Conservation (phyloP, 2,888 invertebrate species). For the Macrosoma leucophasiata region DNA sequence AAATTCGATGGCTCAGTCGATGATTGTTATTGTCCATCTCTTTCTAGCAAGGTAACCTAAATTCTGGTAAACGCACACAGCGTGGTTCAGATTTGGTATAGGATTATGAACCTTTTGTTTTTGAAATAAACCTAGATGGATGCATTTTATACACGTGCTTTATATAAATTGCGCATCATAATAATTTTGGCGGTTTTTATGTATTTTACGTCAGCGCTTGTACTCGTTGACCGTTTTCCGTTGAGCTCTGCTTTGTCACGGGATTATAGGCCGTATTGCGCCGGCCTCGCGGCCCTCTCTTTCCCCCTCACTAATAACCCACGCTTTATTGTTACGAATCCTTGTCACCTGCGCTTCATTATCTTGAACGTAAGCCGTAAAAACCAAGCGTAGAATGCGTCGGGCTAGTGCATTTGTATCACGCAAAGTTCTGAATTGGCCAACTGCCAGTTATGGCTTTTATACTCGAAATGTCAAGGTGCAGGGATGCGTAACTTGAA, state of each 20-base stretch:
- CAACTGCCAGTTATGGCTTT: conserved; percentile 47
- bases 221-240: conserved; percentile 64
- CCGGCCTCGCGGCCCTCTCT: conserved; percentile 48
- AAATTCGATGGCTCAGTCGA: too few species aligned
- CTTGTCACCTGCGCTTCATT: conserved; percentile 65
- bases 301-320: conserved; percentile 63
- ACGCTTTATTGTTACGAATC: conserved; percentile 64
- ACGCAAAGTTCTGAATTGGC: conserved; percentile 43
- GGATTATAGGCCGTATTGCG: conserved; percentile 55
- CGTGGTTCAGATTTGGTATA: conserved; percentile 21
- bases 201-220: conserved; percentile 39
- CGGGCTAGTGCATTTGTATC: conserved; percentile 33
- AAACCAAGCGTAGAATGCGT: conserved; percentile 39
- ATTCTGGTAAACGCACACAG: conserved; percentile 34
- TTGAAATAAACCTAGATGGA: conserved; percentile 13
- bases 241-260: conserved; percentile 46
- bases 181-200: conserved; percentile 40
- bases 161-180: too few species aligned
- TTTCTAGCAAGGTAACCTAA: conserved; percentile 40
- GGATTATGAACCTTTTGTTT: conserved; percentile 7
- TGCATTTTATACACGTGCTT: conserved; percentile 27
- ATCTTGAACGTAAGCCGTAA: conserved; percentile 41
- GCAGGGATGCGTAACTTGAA: too few species aligned
- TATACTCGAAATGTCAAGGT: conserved; percentile 36
- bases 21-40: conserved; percentile 37